phyloP scores from a whole-genome alignment of 1,140 invertebrate genomes.

The Cylas formicarius region DNA sequence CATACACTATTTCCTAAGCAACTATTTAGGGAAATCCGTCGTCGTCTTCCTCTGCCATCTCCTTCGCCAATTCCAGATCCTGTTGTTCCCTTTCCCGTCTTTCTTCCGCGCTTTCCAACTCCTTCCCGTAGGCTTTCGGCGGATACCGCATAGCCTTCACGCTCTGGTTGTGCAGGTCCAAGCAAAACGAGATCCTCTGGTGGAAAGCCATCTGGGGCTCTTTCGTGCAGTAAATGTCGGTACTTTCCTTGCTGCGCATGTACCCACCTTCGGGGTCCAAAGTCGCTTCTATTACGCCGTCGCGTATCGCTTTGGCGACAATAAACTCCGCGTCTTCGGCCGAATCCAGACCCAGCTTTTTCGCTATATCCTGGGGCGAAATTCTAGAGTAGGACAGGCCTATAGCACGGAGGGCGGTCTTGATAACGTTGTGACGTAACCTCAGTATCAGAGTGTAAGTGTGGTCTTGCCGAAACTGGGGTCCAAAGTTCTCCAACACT shows the following conservation, averaged over 20 bases:
- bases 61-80: conserved; percentile 94
- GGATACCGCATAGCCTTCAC: conserved; percentile 97
- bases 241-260: conserved; percentile 95
- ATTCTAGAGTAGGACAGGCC: conserved; percentile 95
- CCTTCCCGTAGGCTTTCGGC: conserved; percentile 97
- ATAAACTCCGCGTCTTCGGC: conserved; percentile 98
- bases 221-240: conserved; percentile 93
- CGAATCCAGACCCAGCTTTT: conserved; percentile 87
- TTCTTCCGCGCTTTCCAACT: conserved; percentile 96
- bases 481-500: conserved; percentile 83
- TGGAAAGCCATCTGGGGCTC: conserved; percentile 97
- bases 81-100: conserved; percentile 93
- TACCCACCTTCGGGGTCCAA: conserved; percentile 92
- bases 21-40: conserved; percentile 66
- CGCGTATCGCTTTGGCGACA: conserved; percentile 98
- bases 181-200: conserved; percentile 94
- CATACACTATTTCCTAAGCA: conserved; percentile 1
- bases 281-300: conserved; percentile 97
- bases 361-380: conserved; percentile 88
- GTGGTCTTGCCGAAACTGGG: conserved; percentile 81
- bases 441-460: conserved; percentile 93
- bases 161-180: conserved; percentile 96
- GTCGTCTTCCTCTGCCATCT: conserved; percentile 98
- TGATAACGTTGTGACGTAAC: conserved; percentile 97
- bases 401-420: conserved; percentile 96